Evolutionary conservation across 2,888 invertebrate genomes (phyloP).

Genomic region (Acanthosoma haemorrhoidale): DNA sequence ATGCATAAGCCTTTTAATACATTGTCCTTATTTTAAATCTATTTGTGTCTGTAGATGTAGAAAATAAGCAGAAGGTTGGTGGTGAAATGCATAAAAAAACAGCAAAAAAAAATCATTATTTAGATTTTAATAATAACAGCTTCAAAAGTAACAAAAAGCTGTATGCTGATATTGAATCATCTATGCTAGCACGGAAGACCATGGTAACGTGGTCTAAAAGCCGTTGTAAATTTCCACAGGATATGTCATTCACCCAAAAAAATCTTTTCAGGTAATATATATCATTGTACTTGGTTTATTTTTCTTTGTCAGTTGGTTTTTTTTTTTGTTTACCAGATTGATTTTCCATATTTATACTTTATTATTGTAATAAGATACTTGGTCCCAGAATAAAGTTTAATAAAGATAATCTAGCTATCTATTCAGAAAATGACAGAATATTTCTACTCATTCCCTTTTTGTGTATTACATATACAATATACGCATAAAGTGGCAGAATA

Average conservation of each 20-base stretch:
- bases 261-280: conserved; percentile 6
- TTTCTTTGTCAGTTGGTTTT: not conserved
- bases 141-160: not conserved
- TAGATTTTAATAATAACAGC: not conserved
- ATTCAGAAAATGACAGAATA: too few relatives aligned
- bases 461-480: too few relatives aligned
- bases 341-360: too few relatives aligned
- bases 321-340: too few relatives aligned
- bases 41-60: not conserved
- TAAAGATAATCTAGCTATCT: too few relatives aligned
- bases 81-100: not conserved
- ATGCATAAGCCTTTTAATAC: too few relatives aligned
- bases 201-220: conserved; percentile 4
- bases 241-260: conserved; percentile 7
- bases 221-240: conserved; percentile 16
- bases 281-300: not conserved
- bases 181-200: not conserved
- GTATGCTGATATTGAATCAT: not conserved
- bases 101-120: not conserved
- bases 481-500: too few relatives aligned
- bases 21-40: not conserved
- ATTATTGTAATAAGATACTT: too few relatives aligned
- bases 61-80: not conserved
- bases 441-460: too few relatives aligned
- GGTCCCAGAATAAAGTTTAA: too few relatives aligned